phyloP scores from a whole-genome alignment of 2,888 invertebrate species.

The Drosophila nigricruria region DNA sequence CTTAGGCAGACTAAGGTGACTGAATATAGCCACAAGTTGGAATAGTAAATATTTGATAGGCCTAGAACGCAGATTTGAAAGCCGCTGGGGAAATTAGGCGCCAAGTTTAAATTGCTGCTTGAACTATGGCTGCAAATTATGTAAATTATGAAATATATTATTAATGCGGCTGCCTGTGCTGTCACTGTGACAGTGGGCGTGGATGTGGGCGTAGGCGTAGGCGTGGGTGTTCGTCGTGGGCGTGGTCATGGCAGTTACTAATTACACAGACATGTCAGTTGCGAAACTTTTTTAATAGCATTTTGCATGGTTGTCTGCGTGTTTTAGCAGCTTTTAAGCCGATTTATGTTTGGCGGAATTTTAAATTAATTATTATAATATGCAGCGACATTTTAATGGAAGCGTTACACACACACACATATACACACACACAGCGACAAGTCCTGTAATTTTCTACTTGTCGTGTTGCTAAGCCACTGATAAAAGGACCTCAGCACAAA shows the following conservation, averaged over 20 bases:
- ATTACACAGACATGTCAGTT: slow-evolving; percentile 64
- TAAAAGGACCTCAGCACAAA: slow-evolving; percentile 11
- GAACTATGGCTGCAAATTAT: slow-evolving; percentile 62
- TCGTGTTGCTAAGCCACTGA: slow-evolving; percentile 2
- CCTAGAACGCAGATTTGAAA: slow-evolving; percentile 60
- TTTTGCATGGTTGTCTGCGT: slow-evolving; percentile 55
- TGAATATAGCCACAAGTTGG: slow-evolving; percentile 51
- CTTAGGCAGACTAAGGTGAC: background rate
- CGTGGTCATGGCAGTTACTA: slow-evolving; percentile 45
- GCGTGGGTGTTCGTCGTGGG: background rate
- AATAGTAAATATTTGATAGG: slow-evolving; percentile 71
- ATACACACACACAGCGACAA: background rate
- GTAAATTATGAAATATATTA: slow-evolving; percentile 67
- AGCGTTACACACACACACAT: slow-evolving; percentile 3
- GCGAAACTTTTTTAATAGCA: slow-evolving; percentile 63
- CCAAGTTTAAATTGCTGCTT: slow-evolving; percentile 60
- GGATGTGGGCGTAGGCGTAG: background rate
- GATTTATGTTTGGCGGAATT: slow-evolving; percentile 58
- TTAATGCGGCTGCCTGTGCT: slow-evolving; percentile 36
- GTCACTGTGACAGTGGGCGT: slow-evolving; percentile 21
- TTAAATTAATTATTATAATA: slow-evolving; percentile 73
- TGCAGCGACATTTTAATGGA: slow-evolving; percentile 70
- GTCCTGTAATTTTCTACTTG: slow-evolving; percentile 4
- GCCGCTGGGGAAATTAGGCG: slow-evolving; percentile 71
- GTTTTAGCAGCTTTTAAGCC: slow-evolving; percentile 71